Evolutionary conservation across 2,113 vertebrate species (phyloP), one percentile per base, ranked within the genome.

Genomic region (Eudyptes chrysolophus): DNA sequence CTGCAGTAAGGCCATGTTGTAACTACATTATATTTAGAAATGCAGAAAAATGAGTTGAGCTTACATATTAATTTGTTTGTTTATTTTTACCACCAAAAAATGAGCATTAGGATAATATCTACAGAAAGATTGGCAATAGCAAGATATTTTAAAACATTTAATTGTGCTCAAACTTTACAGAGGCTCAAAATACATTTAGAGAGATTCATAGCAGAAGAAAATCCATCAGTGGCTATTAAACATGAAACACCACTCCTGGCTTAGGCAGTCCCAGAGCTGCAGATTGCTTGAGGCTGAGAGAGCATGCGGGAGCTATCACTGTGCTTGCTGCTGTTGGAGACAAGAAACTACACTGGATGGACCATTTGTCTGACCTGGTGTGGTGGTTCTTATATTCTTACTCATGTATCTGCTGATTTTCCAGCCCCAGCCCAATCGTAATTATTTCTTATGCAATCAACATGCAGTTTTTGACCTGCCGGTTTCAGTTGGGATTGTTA

Each of bases 401-500:
- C 36, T 64, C 13, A 57, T 14, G 3, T 1, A 10, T 9, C 72
- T 84, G 42, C 32, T 36, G 60, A 22, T 87, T 89, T 87, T 64
- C 55, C 16, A 76, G 48, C 44, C 61, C 30, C 30, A 54, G 68
- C 57, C 49, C 77, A 17, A 4, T 44, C 16, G 4, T n/a, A 40
- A 24, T 40, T 51, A n/a, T 62, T 75, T 70, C 68, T 81, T 36
- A n/a, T 2, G 69, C 82, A 79, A 32, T 51, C 64, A 71, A 88
- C 72, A 19, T 54, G 27, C 69, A 7, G 57, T 16, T 95, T 96
- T 97, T 94, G 89, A 72, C 91, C 78, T 61, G 27, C 2, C 21
- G 34, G 87, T 94, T 91, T 96, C 90, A 58, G 66, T 20, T 92
- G 52, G 68, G 61, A 42, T 92, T 86, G 58, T 96, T 95, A 86